Evolutionary conservation across 2,797 vertebrate species (phyloP), one percentile per base, ranked within the genome.

Genomic region (Typhlichthys subterraneus): DNA sequence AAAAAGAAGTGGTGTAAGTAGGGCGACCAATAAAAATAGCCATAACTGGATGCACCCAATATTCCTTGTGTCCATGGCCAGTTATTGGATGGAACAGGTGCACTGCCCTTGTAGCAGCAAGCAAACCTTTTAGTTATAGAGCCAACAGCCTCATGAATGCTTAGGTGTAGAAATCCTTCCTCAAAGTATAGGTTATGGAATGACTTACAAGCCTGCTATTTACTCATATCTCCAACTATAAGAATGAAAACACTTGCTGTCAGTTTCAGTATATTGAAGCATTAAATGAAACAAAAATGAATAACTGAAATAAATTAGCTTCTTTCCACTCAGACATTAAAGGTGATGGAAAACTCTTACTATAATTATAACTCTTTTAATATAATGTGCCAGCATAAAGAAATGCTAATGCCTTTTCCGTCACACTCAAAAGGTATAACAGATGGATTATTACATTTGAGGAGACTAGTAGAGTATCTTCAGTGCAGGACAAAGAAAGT

Each of bases 1-100:
- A 71, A 80, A 65, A 61, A 70, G 61, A 77, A 75, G 73, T 70
- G 57, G 31, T 69, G 13, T 17, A 84, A 91, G 66, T 87, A 80
- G 84, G 81, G 57, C 84, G 73, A 47, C 47, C 62, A 74, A 80
- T 80, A 85, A 79, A 88, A 86, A 88, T 78, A 87, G 82, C 75
- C 48, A 61, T 72, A 72, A 60, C 29, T 69, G 81, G 77, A 84
- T 76, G 65, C 65, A 75, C 50, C 54, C 65, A 63, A 75, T 74
- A 76, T 76, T 67, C 66, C 57, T 77, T 50, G 57, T 62, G 69
- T 69, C 72, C 68, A 67, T 53, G 59, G 60, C 57, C 69, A 67
- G 65, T 12, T 51, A 48, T 38, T 2, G 53, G 59, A 61, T 61
- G 49, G 67, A 71, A 72, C 48, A 13, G 5, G 53, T 47, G 48